These are phyloP conservation scores for Alca torda DNA, from an alignment of 2,797 vertebrate species.

Conservation along the genomic window DNA sequence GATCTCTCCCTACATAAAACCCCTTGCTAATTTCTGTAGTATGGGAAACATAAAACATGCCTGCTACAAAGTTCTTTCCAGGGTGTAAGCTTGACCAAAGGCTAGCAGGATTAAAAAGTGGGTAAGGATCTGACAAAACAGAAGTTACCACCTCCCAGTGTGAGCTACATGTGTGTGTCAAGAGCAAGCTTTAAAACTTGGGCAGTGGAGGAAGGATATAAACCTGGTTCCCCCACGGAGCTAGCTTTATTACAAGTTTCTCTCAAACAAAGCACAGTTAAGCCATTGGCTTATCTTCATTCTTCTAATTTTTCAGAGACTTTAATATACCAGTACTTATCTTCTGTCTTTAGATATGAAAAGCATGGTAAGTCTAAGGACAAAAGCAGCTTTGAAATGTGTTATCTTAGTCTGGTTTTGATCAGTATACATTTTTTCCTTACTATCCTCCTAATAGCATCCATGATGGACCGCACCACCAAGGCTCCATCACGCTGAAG, in stretches of 20 bases:
- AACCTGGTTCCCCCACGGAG: not conserved
- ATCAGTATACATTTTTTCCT: not conserved
- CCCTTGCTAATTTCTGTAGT: not conserved
- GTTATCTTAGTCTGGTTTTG: not conserved
- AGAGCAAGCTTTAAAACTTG: not conserved
- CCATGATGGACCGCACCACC: not conserved
- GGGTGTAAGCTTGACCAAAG: not conserved
- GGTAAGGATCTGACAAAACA: not conserved
- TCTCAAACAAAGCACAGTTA: not conserved
- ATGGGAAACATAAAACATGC: not conserved
- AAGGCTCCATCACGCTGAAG: not conserved
- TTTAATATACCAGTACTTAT: not conserved
- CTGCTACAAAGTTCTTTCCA: not conserved
- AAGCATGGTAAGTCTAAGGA: not conserved
- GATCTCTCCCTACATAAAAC: not conserved
- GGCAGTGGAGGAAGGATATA: not conserved
- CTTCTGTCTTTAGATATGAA: not conserved
- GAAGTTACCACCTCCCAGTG: not conserved
- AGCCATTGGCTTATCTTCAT: not conserved
- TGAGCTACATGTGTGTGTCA: not conserved
- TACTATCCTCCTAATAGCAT: not conserved
- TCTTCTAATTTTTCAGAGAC: conserved; percentile 20
- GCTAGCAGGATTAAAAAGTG: not conserved
- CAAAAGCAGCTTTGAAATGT: not conserved
- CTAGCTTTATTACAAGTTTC: not conserved